Evolutionary conservation across 1,140 invertebrate species (phyloP).

Genomic region (Centruroides sculpturatus): DNA sequence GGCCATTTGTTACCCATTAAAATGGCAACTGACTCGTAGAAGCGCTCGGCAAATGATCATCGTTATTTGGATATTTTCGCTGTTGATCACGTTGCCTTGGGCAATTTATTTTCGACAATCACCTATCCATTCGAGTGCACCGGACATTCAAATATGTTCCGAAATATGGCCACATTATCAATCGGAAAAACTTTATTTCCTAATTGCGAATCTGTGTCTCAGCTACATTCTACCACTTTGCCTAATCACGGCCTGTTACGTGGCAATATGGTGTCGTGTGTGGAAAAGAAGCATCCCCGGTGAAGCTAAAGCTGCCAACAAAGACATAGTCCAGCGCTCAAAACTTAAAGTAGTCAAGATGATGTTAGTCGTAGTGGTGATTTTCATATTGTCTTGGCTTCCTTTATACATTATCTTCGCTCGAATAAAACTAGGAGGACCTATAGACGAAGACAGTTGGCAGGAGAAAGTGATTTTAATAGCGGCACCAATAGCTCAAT

Average conservation of each 20-base stretch:
- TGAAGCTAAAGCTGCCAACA: constrained; percentile 60
- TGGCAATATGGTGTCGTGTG: constrained; percentile 83
- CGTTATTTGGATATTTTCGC: constrained; percentile 76
- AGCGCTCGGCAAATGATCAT: constrained; percentile 70
- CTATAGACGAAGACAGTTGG: constrained; percentile 22
- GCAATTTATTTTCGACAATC: constrained; percentile 74
- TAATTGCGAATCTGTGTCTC: constrained; percentile 71
- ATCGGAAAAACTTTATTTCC: constrained; percentile 67
- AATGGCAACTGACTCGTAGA: constrained; percentile 75
- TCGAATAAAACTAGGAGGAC: constrained; percentile 38
- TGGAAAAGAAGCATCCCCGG: constrained; percentile 73
- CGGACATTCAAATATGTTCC: constrained; percentile 40
- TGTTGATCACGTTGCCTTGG: constrained; percentile 78
- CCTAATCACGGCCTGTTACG: constrained; percentile 80
- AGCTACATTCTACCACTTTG: constrained; percentile 88
- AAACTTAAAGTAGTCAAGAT: constrained; percentile 34
- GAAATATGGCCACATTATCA: constrained; percentile 72
- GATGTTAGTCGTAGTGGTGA: constrained; percentile 34
- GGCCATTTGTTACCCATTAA: constrained; percentile 86
- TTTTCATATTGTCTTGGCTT: constrained; percentile 37
- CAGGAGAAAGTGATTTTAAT: constrained; percentile 65
- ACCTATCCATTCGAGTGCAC: constrained; percentile 34
- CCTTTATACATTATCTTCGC: constrained; percentile 36
- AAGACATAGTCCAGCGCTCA: constrained; percentile 25
- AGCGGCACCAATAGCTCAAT: constrained; percentile 78